These are phyloP conservation scores for Creontiades dilutus DNA, from an alignment of 2,888 invertebrate genomes.

Conservation along the genomic window DNA sequence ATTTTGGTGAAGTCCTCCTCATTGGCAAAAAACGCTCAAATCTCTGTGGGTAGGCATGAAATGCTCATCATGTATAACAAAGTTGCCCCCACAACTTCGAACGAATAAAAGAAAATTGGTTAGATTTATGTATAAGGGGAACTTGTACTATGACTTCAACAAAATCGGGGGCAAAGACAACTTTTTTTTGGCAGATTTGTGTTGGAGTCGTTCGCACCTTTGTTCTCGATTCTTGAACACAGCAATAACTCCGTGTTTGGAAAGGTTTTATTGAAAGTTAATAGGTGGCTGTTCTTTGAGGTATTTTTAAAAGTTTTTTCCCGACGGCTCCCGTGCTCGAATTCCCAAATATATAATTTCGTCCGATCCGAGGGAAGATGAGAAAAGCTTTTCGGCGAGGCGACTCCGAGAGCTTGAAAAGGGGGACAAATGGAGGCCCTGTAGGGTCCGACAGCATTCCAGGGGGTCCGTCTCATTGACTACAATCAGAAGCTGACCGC, in stretches of 20 bases:
- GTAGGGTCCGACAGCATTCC: constrained; percentile 41
- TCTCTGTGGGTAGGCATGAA: too few species aligned
- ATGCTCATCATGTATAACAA: too few species aligned
- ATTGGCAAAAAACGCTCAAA: too few species aligned
- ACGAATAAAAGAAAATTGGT: too few species aligned
- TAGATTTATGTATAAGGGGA: too few species aligned
- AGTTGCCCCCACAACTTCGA: too few species aligned
- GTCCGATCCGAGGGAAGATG: background rate
- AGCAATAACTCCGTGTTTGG: background rate
- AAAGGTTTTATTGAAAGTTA: constrained; percentile 46
- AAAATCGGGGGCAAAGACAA: background rate
- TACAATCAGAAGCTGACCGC: constrained; percentile 55
- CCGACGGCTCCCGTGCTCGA: constrained; percentile 2
- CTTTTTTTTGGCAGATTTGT: background rate
- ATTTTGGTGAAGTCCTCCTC: too few species aligned
- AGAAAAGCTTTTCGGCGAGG: constrained; percentile 24
- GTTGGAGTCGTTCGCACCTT: constrained; percentile 5
- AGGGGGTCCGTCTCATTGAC: constrained; percentile 67
- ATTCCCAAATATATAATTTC: constrained; percentile 12
- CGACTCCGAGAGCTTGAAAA: background rate
- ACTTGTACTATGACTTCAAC: too few species aligned
- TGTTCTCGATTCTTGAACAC: constrained; percentile 17
- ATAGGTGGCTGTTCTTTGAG: constrained; percentile 31
- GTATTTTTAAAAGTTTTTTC: constrained; percentile 2
- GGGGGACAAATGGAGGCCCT: constrained; percentile 34